Evolutionary conservation across 2,113 vertebrate genomes (phyloP).

Genomic region (Edolisoma coerulescens): DNA sequence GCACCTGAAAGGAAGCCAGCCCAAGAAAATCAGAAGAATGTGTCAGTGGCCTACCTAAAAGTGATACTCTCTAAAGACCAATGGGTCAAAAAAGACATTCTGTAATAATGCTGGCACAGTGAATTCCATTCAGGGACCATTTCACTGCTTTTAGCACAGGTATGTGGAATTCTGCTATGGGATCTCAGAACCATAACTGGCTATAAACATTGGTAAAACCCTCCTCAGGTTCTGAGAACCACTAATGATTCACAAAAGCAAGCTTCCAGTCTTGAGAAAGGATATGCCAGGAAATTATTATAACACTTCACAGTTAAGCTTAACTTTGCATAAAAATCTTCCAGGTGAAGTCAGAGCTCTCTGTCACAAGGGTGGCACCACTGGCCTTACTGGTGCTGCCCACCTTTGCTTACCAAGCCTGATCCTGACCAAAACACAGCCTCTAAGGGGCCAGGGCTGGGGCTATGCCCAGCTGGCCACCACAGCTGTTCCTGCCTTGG

Average conservation of each 20-base stretch:
- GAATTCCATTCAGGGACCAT: neutral
- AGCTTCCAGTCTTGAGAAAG: neutral
- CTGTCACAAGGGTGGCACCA: neutral
- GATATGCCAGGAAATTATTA: neutral
- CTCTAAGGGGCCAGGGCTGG: neutral
- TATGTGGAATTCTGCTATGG: neutral
- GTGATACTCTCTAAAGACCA: neutral
- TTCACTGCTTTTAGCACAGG: neutral
- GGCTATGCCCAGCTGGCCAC: neutral
- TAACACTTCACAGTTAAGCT: neutral
- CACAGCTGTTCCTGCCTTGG: neutral
- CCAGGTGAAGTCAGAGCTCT: neutral
- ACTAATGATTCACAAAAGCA: neutral
- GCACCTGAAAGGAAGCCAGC: neutral
- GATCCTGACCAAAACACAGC: neutral
- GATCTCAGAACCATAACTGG: neutral
- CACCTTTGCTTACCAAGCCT: neutral
- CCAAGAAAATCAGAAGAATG: neutral
- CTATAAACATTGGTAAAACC: fast-evolving
- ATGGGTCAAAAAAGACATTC: neutral
- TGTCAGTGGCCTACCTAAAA: neutral
- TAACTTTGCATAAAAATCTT: fast-evolving
- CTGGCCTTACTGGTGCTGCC: neutral
- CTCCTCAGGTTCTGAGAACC: neutral
- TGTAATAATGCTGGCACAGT: neutral